phyloP scores from a whole-genome alignment of 2,888 invertebrate species.

The Sphecodes monilicornis region DNA sequence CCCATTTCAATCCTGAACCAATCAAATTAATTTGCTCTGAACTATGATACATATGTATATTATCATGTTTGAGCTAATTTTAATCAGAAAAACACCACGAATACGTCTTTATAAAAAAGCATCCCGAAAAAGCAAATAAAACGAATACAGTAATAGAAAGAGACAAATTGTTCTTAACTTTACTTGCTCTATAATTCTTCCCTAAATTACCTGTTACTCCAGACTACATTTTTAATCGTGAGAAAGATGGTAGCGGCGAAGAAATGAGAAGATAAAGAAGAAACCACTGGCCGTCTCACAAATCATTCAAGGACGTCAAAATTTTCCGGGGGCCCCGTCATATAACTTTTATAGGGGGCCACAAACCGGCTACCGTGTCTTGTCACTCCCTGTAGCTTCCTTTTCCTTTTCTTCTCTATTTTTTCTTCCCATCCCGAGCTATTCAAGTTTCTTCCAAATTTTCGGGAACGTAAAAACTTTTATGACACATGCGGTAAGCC shows the following conservation, averaged over 20 bases:
- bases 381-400: constrained; percentile 6
- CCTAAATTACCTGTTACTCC: too few relatives aligned
- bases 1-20: too few relatives aligned
- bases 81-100: too few relatives aligned
- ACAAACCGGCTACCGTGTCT: constrained; percentile 61
- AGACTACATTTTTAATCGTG: too few relatives aligned
- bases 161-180: too few relatives aligned
- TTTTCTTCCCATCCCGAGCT: neutral
- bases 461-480: constrained; percentile 56
- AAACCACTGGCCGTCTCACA: constrained; percentile 39
- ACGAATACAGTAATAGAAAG: too few relatives aligned
- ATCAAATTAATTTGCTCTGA: too few relatives aligned
- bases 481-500: constrained; percentile 68
- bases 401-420: constrained; percentile 1
- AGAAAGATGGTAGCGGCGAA: neutral
- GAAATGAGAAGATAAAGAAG: constrained; percentile 1
- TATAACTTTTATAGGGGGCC: constrained; percentile 70
- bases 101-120: too few relatives aligned
- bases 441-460: constrained; percentile 22
- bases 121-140: too few relatives aligned
- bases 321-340: constrained; percentile 37
- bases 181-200: neutral
- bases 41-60: too few relatives aligned
- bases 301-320: constrained; percentile 46
- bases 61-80: too few relatives aligned